Evolutionary conservation across 2,113 vertebrate genomes (phyloP).

Genomic region (Sceloporus tristichus): DNA sequence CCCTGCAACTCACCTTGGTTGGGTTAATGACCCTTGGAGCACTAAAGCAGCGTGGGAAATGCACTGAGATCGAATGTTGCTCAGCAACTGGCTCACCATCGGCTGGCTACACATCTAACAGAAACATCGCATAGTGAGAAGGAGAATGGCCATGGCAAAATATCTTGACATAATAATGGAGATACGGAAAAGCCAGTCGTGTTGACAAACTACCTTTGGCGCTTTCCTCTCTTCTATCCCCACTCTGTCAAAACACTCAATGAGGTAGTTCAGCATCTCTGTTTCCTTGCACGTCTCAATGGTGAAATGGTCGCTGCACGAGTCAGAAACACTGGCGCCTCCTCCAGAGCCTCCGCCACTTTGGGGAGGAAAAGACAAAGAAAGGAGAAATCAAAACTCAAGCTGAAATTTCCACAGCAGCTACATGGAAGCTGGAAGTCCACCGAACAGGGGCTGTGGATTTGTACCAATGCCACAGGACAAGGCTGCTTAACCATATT

Average conservation of each 20-base stretch:
- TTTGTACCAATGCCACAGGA: rapidly evolving
- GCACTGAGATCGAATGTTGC: slow-evolving; percentile 99
- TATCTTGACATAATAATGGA: not conserved
- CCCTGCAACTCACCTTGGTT: slow-evolving; percentile 86
- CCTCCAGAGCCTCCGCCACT: slow-evolving; percentile 85
- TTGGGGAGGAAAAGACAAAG: slow-evolving; percentile 48
- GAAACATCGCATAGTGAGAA: not conserved
- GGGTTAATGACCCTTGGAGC: slow-evolving; percentile 93
- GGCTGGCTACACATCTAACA: slow-evolving; percentile 97
- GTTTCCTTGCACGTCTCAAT: slow-evolving; percentile 98
- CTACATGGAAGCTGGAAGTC: not conserved
- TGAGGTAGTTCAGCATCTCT: slow-evolving; percentile 99
- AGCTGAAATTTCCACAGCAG: not conserved
- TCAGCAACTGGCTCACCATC: slow-evolving; percentile 95
- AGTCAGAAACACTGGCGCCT: slow-evolving; percentile 82
- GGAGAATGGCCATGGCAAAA: not conserved
- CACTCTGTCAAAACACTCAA: slow-evolving; percentile 99
- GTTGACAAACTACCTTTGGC: slow-evolving; percentile 87
- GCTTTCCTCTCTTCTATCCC: slow-evolving; percentile 99
- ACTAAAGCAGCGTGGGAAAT: slow-evolving; percentile 96
- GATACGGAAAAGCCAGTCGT: not conserved
- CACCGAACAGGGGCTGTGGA: too few relatives aligned
- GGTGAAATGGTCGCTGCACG: slow-evolving; percentile 94
- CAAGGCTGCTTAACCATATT: too few relatives aligned
- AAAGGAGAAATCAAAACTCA: not conserved